phyloP scores from a whole-genome alignment of 1,140 invertebrate species.

The Cherax quadricarinatus region DNA sequence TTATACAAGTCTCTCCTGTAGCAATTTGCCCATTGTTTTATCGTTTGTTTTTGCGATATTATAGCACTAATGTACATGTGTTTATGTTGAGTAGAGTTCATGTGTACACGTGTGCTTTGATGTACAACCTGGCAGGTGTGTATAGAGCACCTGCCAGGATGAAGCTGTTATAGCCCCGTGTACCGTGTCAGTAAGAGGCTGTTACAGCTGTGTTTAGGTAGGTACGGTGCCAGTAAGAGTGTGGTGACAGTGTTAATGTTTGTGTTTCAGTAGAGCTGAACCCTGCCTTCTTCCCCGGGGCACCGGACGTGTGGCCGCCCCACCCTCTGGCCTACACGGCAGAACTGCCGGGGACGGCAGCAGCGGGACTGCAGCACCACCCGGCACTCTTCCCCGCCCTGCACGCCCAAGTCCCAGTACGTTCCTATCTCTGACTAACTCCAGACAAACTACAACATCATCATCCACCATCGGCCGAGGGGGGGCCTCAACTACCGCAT shows the following conservation, averaged over 20 bases:
- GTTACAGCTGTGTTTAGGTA: background rate
- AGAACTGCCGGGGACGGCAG: slow-evolving; percentile 75
- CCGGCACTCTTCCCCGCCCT: slow-evolving; percentile 92
- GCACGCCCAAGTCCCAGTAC: slow-evolving; percentile 96
- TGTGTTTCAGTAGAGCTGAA: slow-evolving; percentile 85
- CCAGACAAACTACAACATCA: slow-evolving; percentile 64
- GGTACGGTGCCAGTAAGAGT: background rate
- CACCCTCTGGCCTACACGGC: slow-evolving; percentile 90
- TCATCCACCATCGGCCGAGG: slow-evolving; percentile 83
- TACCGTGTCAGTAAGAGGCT: no score
- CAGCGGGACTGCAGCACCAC: slow-evolving; percentile 88
- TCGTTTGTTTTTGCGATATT: no score
- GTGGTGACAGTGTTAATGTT: background rate
- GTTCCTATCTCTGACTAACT: slow-evolving; percentile 97
- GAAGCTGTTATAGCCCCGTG: no score
- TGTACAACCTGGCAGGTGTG: no score
- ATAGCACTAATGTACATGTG: background rate
- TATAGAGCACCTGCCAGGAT: no score
- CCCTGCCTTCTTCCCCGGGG: slow-evolving; percentile 94
- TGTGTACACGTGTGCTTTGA: background rate
- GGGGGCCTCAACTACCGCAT: slow-evolving; percentile 79
- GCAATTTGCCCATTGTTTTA: no score
- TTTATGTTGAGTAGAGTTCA: background rate
- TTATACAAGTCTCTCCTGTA: no score
- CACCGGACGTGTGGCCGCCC: slow-evolving; percentile 92